Evolutionary conservation across 2,797 vertebrate species (phyloP).

Genomic region (Clarias pachynema): DNA sequence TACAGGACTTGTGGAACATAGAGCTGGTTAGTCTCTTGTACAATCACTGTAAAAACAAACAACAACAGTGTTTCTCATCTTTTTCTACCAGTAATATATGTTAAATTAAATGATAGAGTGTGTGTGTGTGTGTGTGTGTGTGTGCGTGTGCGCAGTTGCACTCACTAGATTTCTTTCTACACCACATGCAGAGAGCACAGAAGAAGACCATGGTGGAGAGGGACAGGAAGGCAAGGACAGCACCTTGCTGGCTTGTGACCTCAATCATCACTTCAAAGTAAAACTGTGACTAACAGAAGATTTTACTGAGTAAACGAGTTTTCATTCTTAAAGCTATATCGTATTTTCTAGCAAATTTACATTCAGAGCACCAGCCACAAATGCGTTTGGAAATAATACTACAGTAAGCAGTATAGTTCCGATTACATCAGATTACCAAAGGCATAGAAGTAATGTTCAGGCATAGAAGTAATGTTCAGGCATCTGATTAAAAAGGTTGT

Average conservation of each 20-base stretch:
- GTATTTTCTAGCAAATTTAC: not conserved
- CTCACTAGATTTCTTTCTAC: slow-evolving; percentile 58
- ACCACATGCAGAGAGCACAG: slow-evolving; percentile 53
- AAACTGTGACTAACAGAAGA: not conserved
- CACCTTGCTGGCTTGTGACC: slow-evolving; percentile 44
- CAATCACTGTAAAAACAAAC: slow-evolving; percentile 50
- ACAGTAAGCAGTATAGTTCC: not conserved
- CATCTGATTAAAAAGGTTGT: not conserved
- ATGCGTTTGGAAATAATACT: not conserved
- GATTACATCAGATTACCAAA: not conserved
- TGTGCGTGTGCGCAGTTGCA: not conserved
- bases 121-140: too few relatives aligned
- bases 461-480: not conserved
- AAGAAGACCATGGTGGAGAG: slow-evolving; percentile 40
- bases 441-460: not conserved
- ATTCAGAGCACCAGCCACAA: not conserved
- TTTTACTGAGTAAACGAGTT: not conserved
- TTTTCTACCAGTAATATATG: not conserved
- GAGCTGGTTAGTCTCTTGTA: slow-evolving; percentile 55
- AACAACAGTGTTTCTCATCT: not conserved
- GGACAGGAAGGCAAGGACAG: slow-evolving; percentile 49
- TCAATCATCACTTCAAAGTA: slow-evolving; percentile 49
- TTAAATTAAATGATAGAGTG: not conserved
- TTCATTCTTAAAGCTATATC: not conserved
- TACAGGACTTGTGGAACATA: slow-evolving; percentile 57